Conservation (phyloP, 2,113 vertebrate species). For the Epinephelus fuscoguttatus region DNA sequence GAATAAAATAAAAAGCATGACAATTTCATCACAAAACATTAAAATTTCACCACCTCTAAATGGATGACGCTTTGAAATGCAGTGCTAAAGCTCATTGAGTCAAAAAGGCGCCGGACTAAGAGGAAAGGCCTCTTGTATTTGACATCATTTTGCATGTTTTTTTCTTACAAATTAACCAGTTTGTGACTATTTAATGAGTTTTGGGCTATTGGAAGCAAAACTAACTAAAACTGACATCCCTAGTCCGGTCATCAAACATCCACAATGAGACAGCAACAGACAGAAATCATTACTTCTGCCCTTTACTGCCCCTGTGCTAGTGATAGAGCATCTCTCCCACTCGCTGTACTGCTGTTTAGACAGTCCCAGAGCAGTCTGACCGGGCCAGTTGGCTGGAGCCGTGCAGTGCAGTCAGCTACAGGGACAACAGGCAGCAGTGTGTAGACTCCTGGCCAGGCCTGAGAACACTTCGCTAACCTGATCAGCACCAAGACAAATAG, state of each 20-base stretch:
- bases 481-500: constrained; percentile 86
- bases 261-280: constrained; percentile 15
- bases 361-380: constrained; percentile 39
- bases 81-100: no score
- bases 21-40: no score
- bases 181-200: no score
- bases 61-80: no score
- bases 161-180: no score
- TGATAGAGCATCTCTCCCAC: constrained; percentile 37
- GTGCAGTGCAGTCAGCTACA: constrained; percentile 42
- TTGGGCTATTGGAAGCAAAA: no score
- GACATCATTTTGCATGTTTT: no score
- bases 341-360: constrained; percentile 34
- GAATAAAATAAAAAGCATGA: no score
- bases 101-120: no score
- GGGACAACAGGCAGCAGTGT: constrained; percentile 72
- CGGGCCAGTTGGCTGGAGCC: constrained; percentile 54
- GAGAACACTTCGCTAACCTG: constrained; percentile 84
- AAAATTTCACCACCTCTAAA: no score
- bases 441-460: constrained; percentile 72
- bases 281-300: constrained; percentile 24
- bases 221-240: constrained; percentile 4
- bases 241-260: constrained; percentile 44
- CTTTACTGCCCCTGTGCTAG: constrained; percentile 14
- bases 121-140: no score